Percentiles rank a stretch among this genome's conserved stretches.
Evolutionary conservation across 2,888 invertebrate genomes (phyloP).

Genomic region (Cremastobaeus sp.): DNA sequence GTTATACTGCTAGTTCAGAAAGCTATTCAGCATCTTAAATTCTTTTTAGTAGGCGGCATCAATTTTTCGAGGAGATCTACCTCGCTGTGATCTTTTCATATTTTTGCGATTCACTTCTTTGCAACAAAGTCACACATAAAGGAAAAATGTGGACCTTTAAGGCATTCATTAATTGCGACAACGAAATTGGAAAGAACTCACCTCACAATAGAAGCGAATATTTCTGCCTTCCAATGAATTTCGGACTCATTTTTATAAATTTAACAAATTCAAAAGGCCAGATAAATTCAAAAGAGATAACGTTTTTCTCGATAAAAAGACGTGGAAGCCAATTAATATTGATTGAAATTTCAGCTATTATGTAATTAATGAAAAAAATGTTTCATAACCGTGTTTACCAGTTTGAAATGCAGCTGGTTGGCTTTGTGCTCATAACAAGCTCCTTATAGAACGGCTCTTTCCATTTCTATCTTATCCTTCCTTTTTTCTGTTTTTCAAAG

Average conservation of each 20-base stretch:
- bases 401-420: not conserved
- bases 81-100: constrained; percentile 50
- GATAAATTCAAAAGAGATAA: not conserved
- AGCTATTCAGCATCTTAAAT: constrained; percentile 50
- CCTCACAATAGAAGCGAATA: constrained; percentile 41
- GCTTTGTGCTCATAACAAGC: not conserved
- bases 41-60: constrained; percentile 57
- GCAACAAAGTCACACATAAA: constrained; percentile 55
- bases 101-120: constrained; percentile 60
- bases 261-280: constrained; percentile 3
- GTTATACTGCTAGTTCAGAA: constrained; percentile 56
- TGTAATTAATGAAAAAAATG: no score
- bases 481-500: constrained; percentile 6
- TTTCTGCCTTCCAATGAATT: constrained; percentile 16
- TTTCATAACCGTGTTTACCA: no score
- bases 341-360: no score
- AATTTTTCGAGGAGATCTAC: constrained; percentile 55
- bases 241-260: constrained; percentile 22
- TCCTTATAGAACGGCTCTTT: not conserved
- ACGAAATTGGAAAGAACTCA: constrained; percentile 42
- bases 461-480: not conserved
- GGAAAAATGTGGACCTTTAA: constrained; percentile 40
- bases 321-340: no score
- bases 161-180: constrained; percentile 52
- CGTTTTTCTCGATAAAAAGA: not conserved